Evolutionary conservation across 2,888 invertebrate genomes (phyloP), one percentile per base, ranked within the genome.

Genomic region (Megaustenia siamemsis): DNA sequence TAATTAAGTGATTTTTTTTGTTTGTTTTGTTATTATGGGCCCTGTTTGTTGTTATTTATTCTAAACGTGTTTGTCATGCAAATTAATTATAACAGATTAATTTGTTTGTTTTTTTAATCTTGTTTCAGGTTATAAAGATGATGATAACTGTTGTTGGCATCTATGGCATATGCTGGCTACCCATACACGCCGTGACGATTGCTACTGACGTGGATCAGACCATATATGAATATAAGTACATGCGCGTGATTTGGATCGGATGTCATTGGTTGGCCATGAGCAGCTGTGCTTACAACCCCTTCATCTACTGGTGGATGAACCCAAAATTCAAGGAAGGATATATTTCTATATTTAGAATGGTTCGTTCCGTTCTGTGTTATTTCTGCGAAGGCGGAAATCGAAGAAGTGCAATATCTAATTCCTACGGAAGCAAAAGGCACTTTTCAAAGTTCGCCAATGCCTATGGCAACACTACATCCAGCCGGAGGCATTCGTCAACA

Each of bases 241-340:
- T 90, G 66, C 90, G 89, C 53, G 86, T 90, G 28, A 69, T 90
- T 24, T 92, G 92, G 92, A 86, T 90, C 49, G 80, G 88, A 18
- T 97, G 98, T 92, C 94, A 94, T 84, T 93, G 92, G 97, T 95
- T 98, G 84, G 98, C 98, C 35, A 98, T 98, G 98, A 97, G 97
- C 94, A 98, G 98, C 94, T 97, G 97, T 87, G 97, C 97, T 97
- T 97, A 98, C 94, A 98, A 98, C 95, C 98, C 98, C 38, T 97
- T 98, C 92, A 98, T 98, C 90, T 98, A 98, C 86, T 98, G 97
- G 94, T 98, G 97, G 97, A 97, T 98, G 97, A 98, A 98, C 94
- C 97, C 97, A 88, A 97, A 97, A 71, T 92, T 90, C 63, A 86
- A 90, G 10, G 86, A 88, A 24, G 90, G 90, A 38, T 89, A 86